Evolutionary conservation across 2,888 invertebrate species (phyloP).

Genomic region (Ecdyonurus torrentis): DNA sequence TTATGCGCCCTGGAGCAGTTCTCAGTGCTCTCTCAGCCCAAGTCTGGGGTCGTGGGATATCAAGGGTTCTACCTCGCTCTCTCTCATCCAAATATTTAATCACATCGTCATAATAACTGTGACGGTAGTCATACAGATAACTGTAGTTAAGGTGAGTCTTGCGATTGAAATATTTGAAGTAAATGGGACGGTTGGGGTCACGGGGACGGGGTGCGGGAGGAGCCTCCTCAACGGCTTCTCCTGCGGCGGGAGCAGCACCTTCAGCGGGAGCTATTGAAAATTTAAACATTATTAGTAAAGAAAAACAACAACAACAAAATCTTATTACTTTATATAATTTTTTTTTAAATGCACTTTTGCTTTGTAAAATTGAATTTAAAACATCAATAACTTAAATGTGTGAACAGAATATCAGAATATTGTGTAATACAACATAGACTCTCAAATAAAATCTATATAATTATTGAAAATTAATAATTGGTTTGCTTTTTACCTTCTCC

Average conservation of each 20-base stretch:
- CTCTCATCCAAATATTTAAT: constrained; percentile 67
- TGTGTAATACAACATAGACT: too few relatives aligned
- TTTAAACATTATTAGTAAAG: too few relatives aligned
- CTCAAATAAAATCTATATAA: too few relatives aligned
- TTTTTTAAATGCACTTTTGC: too few relatives aligned
- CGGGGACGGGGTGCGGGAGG: constrained; percentile 29
- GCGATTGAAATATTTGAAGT: constrained; percentile 73
- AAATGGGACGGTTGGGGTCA: constrained; percentile 45
- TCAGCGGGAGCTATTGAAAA: constrained; percentile 5
- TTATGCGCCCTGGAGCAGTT: constrained; percentile 32
- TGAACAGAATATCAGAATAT: too few relatives aligned
- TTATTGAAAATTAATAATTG: too few relatives aligned
- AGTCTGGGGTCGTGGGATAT: constrained; percentile 61
- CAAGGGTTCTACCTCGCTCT: constrained; percentile 47
- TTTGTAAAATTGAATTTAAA: too few relatives aligned
- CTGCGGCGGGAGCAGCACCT: constrained; percentile 8
- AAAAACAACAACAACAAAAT: too few relatives aligned
- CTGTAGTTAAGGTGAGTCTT: constrained; percentile 66
- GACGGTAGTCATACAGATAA: constrained; percentile 68
- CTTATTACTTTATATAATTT: too few relatives aligned
- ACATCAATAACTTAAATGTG: too few relatives aligned
- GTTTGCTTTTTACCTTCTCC: constrained; percentile 1
- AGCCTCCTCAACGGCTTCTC: constrained; percentile 18
- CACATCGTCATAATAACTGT: constrained; percentile 73
- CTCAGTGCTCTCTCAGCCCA: constrained; percentile 72